Conservation (phyloP, 2,113 vertebrate species). For the Neopipo cinnamomea region DNA sequence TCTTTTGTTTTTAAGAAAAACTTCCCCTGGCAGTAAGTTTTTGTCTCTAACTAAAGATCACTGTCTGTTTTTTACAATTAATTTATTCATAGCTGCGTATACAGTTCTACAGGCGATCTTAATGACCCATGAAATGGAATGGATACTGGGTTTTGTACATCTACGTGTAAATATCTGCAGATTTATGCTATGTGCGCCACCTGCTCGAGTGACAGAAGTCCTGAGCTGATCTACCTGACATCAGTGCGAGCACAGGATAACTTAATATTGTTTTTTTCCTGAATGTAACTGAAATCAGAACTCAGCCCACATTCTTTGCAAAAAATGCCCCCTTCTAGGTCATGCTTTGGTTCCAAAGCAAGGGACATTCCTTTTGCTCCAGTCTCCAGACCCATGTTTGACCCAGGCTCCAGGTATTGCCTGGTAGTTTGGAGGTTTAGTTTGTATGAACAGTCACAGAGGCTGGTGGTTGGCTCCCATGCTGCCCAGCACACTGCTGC, state of each 20-base stretch:
- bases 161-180: not conserved
- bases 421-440: not conserved
- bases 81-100: not conserved
- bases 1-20: not conserved
- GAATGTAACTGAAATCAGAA: not conserved
- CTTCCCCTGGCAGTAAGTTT: not conserved
- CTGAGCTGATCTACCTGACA: not conserved
- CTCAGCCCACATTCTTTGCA: not conserved
- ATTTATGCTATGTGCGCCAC: not conserved
- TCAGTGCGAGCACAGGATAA: not conserved
- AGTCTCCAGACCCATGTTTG: accelerated
- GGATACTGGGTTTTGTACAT: not conserved
- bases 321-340: not conserved
- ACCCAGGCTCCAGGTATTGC: not conserved
- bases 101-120: not conserved
- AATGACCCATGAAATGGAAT: not conserved
- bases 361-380: not conserved
- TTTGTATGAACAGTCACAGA: not conserved
- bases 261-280: not conserved
- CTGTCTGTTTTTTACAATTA: not conserved
- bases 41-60: not conserved
- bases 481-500: not conserved
- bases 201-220: not conserved
- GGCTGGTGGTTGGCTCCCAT: not conserved
- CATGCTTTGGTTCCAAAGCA: not conserved